Base-by-base conservation (phyloP, 2,888 invertebrate species). In the Arctia plantaginis region DNA sequence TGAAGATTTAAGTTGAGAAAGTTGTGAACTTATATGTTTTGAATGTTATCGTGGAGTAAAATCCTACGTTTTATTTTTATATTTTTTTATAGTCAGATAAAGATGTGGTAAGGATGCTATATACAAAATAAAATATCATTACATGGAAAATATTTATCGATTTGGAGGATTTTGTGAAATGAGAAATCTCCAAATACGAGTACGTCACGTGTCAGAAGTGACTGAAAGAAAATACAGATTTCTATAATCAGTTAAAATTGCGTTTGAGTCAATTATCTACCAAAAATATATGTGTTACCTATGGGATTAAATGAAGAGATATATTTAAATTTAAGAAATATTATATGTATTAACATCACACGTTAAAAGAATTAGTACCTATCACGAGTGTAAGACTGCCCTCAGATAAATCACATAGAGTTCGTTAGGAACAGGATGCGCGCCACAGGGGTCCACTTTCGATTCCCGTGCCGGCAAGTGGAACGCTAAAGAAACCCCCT, bases 351-450 rank as follows among this genome's bases (percentile, higher is more conserved):
- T 86, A 91, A 89, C 90, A 93, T 94, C 92, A 93, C 94, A 94
- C 92, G 89, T 93, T 91, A 91, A 92, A 91, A 90, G 91, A 93
- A 94, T 94, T 94, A 94, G 94, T 92, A 30, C 62, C 27, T 62
- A 90, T 90, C 88, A 87, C 81, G 87, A 89, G 90, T 87, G 90
- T 90, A 90, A 90, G 91, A 85, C 88, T 88, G 83, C 88, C 90
- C 87, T 86, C 89, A 76, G 82, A 84, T 84, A 86, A 85, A 82
- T 85, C 84, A 85, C 82, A 87, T 90, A 92, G 90, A 93, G 93
- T 95, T 95, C 95, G 95, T 95, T 95, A 95, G 92, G 93, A 91
- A 88, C 91, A 92, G 91, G 92, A 91, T 86, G 90, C 85, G 85
- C 94, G 76, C 95, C 82, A 84, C 94, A 86, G 95, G 95, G 94